These are phyloP conservation scores for Apis laboriosa DNA, from an alignment of 1,140 invertebrate genomes.

Conservation along the genomic window DNA sequence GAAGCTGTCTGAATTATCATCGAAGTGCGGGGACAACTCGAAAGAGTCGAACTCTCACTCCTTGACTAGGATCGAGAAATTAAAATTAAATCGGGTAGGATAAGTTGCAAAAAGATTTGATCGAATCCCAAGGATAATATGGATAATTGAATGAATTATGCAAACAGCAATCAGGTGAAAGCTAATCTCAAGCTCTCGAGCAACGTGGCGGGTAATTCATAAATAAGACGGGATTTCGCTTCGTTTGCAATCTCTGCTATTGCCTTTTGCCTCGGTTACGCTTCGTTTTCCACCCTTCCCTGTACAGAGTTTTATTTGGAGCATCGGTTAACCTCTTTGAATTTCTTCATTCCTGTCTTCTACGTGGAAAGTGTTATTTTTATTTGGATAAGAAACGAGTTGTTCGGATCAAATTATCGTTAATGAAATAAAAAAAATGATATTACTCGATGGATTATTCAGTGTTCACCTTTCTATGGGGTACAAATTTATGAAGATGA, in stretches of 20 bases:
- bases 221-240: not conserved
- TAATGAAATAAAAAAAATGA: too few relatives aligned
- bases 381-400: not conserved
- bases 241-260: not conserved
- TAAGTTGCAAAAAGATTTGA: not conserved
- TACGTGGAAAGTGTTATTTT: not conserved
- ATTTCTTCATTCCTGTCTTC: not conserved
- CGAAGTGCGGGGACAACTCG: slow-evolving; percentile 9
- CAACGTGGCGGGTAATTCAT: slow-evolving; percentile 1
- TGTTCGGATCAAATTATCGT: too few relatives aligned
- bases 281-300: too few relatives aligned
- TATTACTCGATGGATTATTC: too few relatives aligned
- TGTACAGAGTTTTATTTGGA: not conserved
- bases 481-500: too few relatives aligned
- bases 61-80: too few relatives aligned
- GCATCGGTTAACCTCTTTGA: not conserved
- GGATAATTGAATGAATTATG: slow-evolving; percentile 21
- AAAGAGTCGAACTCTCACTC: not conserved
- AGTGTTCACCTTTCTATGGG: too few relatives aligned
- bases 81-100: not conserved
- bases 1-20: slow-evolving; percentile 6
- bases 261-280: too few relatives aligned
- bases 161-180: slow-evolving; percentile 10
- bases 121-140: not conserved
- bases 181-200: not conserved